A percentile compares a stretch with the other conserved stretches of the same genome.
Evolutionary conservation across 1,140 invertebrate species (phyloP).

Genomic region (Chionoecetes opilio): DNA sequence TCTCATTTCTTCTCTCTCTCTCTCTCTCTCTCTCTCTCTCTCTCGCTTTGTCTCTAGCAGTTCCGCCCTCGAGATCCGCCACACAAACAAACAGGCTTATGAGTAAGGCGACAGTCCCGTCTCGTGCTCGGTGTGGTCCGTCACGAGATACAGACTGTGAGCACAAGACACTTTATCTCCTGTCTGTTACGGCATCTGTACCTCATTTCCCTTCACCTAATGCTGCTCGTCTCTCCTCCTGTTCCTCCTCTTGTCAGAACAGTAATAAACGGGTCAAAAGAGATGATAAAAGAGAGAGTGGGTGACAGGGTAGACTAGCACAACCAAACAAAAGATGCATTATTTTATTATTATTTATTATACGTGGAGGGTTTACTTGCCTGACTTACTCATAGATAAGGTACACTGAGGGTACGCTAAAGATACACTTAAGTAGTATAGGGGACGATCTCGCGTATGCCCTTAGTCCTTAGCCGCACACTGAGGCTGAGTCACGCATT

Average conservation of each 20-base stretch:
- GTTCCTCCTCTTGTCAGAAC: neutral
- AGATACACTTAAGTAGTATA: too few relatives aligned
- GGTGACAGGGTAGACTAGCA: too few relatives aligned
- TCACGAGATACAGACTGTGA: conserved; percentile 1
- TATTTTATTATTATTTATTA: too few relatives aligned
- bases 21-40: too few relatives aligned
- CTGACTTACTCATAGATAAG: neutral
- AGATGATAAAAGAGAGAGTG: neutral
- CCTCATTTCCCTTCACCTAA: too few relatives aligned
- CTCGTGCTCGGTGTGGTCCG: conserved; percentile 9
- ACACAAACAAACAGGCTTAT: neutral
- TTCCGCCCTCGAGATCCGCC: neutral
- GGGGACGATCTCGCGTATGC: neutral
- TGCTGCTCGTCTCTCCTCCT: too few relatives aligned
- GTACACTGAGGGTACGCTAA: too few relatives aligned
- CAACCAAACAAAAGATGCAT: too few relatives aligned
- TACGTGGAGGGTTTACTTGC: neutral
- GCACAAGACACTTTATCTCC: neutral
- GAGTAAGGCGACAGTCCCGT: conserved; percentile 2
- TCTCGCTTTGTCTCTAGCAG: neutral
- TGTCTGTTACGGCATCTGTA: neutral
- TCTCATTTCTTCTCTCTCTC: too few relatives aligned
- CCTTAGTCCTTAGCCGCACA: neutral
- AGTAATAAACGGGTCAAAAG: neutral
- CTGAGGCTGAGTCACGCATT: neutral